Base-by-base conservation (phyloP, 2,888 invertebrate genomes). In the Ischnus inquisitorius region DNA sequence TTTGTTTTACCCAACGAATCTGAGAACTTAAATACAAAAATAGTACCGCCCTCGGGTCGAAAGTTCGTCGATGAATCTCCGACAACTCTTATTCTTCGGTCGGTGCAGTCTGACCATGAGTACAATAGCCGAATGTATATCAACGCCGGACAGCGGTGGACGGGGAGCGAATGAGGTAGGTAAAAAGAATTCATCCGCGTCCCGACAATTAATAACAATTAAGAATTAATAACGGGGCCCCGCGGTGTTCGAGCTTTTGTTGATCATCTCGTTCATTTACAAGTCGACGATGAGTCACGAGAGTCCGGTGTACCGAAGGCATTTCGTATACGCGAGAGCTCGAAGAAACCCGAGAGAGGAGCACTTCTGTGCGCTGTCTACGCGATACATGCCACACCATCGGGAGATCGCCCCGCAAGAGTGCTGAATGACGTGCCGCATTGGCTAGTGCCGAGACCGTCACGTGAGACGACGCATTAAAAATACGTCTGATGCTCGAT, bases 191-290 rank as follows among this genome's bases (percentile, higher is more conserved):
- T 79, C 65, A 19, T 57, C 69, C 75, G 34, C 34, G 34, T 34
- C 22, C 22, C 71, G 67, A 83, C 83, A 77, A 80, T 83, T 83
- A 83, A 83, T 83, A 83, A 83, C 83, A 83, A 83, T 83, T 83
- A 80, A 68, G 76, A 80, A 83, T 80, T 83, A 83, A 83, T 83
- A 80, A 80, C 79, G 77, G 72, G 67, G 62, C 62, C 76, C 74
- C 25, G 69, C 28, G 60, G 39, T 72, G 76, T 22, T 25, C 16
- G 67, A 62, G 76, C 83, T 77, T 80, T 79, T 77, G 83, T 83
- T 77, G 83, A 67, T 72, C 77, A 10, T 72, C 76, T 60, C 80
- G 71, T 80, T 80, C 62, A 72, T 80, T 83, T 72, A 80, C 80
- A 76, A 72, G 67, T 57, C 71, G 67, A 5, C 43, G 62, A 77